A percentile compares a stretch with the other conserved stretches of the same genome.
Conservation (phyloP, 1,140 invertebrate species). For the Bombus superbus region DNA sequence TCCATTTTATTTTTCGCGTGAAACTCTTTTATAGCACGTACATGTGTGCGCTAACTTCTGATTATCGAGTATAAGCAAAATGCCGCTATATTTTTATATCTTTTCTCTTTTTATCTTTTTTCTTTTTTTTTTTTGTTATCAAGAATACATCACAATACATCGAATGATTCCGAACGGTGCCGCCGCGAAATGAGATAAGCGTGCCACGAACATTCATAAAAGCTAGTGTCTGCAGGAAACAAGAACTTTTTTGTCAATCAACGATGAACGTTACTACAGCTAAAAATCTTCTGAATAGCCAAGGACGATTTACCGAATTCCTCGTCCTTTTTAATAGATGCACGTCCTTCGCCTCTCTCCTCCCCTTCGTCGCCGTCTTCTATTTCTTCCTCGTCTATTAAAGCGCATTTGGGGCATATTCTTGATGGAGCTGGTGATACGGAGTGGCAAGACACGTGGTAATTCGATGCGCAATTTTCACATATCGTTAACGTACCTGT, state of each 20-base stretch:
- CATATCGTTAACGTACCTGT: slow-evolving; percentile 81
- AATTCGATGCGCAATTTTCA: slow-evolving; percentile 81
- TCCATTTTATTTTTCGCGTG: slow-evolving; percentile 30
- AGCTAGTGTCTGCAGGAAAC: slow-evolving; percentile 65
- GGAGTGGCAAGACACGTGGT: slow-evolving; percentile 83
- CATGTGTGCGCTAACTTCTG: slow-evolving; percentile 34
- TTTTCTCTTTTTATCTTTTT: rapidly evolving
- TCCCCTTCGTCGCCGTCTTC: slow-evolving; percentile 54
- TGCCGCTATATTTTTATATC: slow-evolving; percentile 9
- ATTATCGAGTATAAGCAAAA: slow-evolving; percentile 29
- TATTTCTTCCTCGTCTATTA: slow-evolving; percentile 58
- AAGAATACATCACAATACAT: slow-evolving; percentile 31
- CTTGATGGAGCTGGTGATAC: slow-evolving; percentile 70
- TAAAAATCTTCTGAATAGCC: slow-evolving; percentile 48
- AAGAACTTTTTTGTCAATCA: slow-evolving; percentile 77
- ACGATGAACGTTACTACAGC: slow-evolving; percentile 62
- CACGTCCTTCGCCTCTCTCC: slow-evolving; percentile 43
- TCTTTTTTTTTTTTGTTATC: neutral
- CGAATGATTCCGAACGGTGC: slow-evolving; percentile 46
- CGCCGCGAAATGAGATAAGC: slow-evolving; percentile 61
- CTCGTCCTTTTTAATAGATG: slow-evolving; percentile 67
- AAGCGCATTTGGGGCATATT: slow-evolving; percentile 76
- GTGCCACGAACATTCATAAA: slow-evolving; percentile 54
- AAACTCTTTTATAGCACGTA: slow-evolving; percentile 16
- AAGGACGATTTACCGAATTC: slow-evolving; percentile 74